phyloP scores from a whole-genome alignment of 2,797 vertebrate genomes.

The Taeniopygia guttata region DNA sequence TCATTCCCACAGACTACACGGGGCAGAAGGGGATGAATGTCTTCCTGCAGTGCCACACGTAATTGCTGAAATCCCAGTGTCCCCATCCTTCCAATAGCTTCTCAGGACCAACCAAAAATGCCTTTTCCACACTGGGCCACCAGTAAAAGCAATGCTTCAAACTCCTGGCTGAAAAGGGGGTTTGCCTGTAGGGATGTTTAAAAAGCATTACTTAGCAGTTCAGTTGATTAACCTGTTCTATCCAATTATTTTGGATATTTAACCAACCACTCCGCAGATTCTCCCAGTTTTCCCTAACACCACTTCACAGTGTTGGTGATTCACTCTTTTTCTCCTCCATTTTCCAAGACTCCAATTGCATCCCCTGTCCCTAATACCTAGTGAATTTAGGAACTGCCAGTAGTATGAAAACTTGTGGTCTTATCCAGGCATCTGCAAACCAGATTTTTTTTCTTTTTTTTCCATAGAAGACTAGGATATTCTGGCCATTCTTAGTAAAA shows the following conservation, averaged over 20 bases:
- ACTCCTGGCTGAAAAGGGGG: not conserved
- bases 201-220: not conserved
- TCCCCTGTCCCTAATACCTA: not conserved
- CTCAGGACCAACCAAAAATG: not conserved
- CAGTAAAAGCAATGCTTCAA: not conserved
- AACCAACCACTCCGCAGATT: not conserved
- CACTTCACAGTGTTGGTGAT: not conserved
- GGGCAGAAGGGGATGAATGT: not conserved
- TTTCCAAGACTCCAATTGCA: not conserved
- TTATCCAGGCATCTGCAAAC: not conserved
- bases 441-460: not conserved
- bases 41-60: fast-evolving
- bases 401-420: not conserved
- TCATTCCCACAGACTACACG: not conserved
- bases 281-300: not conserved
- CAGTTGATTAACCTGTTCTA: not conserved
- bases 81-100: not conserved
- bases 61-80: not conserved
- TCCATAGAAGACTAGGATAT: not conserved
- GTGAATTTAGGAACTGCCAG: not conserved
- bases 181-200: not conserved
- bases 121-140: not conserved
- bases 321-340: not conserved
- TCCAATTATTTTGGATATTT: not conserved
- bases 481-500: not conserved